phyloP scores from a whole-genome alignment of 2,797 vertebrate species.

The Melanotaenia boesemani region DNA sequence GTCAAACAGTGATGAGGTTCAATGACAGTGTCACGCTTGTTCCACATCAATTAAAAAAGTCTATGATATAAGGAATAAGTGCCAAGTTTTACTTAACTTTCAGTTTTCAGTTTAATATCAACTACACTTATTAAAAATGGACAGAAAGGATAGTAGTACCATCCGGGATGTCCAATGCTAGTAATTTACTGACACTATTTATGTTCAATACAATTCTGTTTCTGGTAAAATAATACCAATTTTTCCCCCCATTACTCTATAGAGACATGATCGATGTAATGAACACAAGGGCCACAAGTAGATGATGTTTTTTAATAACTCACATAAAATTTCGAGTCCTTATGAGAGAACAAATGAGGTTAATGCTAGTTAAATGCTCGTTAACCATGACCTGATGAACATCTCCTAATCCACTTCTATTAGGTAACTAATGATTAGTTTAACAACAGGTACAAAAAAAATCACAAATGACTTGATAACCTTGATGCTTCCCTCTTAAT shows the following conservation, averaged over 20 bases:
- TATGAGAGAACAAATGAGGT: slow-evolving; percentile 10
- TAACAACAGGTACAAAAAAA: slow-evolving; percentile 14
- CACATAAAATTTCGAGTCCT: not conserved
- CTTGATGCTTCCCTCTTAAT: not conserved
- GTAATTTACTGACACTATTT: not conserved
- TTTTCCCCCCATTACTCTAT: not conserved
- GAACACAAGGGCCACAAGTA: not conserved
- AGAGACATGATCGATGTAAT: not conserved
- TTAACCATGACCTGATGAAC: slow-evolving; percentile 9
- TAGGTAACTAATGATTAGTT: slow-evolving; percentile 11
- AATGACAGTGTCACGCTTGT: slow-evolving; percentile 6
- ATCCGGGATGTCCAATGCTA: not conserved
- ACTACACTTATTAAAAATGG: not conserved
- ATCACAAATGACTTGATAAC: slow-evolving; percentile 9
- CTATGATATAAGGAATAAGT: not conserved
- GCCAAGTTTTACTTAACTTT: not conserved
- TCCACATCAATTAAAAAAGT: slow-evolving; percentile 5
- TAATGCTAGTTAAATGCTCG: not conserved
- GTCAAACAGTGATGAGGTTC: slow-evolving; percentile 22
- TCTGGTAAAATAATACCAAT: not conserved
- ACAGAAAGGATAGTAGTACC: not conserved
- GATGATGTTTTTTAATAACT: not conserved
- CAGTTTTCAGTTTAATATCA: not conserved
- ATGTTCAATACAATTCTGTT: not conserved
- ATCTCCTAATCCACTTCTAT: slow-evolving; percentile 16